Conservation (phyloP, 2,888 invertebrate genomes). For the Trissolcus japonicus region DNA sequence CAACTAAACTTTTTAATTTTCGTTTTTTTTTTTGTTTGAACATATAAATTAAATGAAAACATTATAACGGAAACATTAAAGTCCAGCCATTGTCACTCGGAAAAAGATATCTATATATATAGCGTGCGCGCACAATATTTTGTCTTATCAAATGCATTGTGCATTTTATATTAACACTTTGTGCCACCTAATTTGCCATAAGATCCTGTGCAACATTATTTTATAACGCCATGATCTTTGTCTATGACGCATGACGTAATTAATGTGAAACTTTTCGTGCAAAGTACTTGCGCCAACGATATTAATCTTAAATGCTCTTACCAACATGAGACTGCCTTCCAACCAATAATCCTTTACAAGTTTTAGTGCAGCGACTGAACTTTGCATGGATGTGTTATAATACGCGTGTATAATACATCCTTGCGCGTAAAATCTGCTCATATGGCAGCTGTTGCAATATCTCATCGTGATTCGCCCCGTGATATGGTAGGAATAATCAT, state of each 20-base stretch:
- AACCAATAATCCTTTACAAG: slow-evolving; percentile 52
- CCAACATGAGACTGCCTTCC: slow-evolving; percentile 45
- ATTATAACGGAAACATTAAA: background rate
- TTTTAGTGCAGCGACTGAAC: slow-evolving; percentile 50
- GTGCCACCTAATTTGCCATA: slow-evolving; percentile 33
- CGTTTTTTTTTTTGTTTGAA: too few species aligned
- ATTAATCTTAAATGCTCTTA: slow-evolving; percentile 57
- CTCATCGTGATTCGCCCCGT: too few species aligned
- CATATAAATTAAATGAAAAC: too few species aligned
- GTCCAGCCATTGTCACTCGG: background rate
- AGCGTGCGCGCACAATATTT: too few species aligned
- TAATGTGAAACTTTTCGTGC: slow-evolving; percentile 53
- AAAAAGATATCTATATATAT: background rate
- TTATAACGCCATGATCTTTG: slow-evolving; percentile 52
- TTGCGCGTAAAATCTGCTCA: slow-evolving; percentile 33
- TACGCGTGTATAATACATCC: slow-evolving; percentile 17
- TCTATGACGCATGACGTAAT: slow-evolving; percentile 57
- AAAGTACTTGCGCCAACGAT: slow-evolving; percentile 56
- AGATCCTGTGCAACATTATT: slow-evolving; percentile 43
- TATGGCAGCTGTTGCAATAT: slow-evolving; percentile 37
- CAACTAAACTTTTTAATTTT: too few species aligned
- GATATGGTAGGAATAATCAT: too few species aligned
- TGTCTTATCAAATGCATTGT: too few species aligned
- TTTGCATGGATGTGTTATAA: slow-evolving; percentile 26
- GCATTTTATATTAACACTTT: slow-evolving; percentile 41